Percentiles rank a stretch among this genome's conserved stretches.
These are phyloP conservation scores for Odontocerum albicorne DNA, from an alignment of 2,888 invertebrate genomes.

Conservation along the genomic window DNA sequence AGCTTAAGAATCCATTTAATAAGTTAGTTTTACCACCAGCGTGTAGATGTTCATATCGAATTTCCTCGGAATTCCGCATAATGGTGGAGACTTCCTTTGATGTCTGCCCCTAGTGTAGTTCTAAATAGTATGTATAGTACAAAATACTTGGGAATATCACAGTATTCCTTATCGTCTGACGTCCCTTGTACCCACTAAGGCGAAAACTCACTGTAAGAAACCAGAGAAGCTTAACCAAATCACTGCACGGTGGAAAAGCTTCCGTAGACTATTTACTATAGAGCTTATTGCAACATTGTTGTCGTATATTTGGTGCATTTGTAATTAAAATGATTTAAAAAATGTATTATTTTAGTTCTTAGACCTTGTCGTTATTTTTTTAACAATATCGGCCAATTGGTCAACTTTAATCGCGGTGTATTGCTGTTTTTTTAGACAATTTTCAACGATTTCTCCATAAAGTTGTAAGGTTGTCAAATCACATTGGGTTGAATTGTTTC, in stretches of 20 bases:
- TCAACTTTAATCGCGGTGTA: no score
- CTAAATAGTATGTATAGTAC: neutral
- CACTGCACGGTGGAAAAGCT: constrained; percentile 1
- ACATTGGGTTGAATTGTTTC: no score
- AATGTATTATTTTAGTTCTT: no score
- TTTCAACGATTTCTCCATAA: no score
- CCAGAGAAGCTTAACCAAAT: constrained; percentile 18
- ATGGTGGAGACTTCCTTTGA: constrained; percentile 22
- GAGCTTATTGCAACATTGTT: neutral
- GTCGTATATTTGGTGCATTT: no score
- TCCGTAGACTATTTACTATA: neutral
- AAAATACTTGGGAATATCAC: neutral
- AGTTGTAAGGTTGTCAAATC: no score
- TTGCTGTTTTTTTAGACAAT: no score
- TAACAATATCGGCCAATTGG: no score
- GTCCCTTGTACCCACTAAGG: constrained; percentile 7
- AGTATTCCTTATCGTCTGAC: constrained; percentile 17
- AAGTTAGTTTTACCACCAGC: constrained; percentile 4
- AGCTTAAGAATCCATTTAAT: constrained; percentile 9
- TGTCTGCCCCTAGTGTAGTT: constrained; percentile 15
- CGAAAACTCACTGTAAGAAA: constrained; percentile 5
- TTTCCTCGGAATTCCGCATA: constrained; percentile 24
- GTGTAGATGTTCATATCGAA: neutral
- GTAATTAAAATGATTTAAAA: no score
- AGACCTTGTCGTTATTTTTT: no score